Percentiles rank a stretch among this genome's conserved stretches.
Conservation (phyloP, 2,113 vertebrate species). For the Perognathus longimembris region DNA sequence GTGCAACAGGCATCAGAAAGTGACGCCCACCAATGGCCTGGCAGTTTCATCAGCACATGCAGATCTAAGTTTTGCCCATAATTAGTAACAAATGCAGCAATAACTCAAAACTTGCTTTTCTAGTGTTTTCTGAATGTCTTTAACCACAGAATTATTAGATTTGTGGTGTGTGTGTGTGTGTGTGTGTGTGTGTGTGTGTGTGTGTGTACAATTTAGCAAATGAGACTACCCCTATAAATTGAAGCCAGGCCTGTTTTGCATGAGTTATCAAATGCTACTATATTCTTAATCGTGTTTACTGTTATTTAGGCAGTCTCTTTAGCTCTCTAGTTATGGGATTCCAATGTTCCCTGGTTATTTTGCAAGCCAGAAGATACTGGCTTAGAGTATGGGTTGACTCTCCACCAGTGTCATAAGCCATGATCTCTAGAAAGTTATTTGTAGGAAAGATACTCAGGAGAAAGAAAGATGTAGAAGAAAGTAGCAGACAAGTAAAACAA, state of each 20-base stretch:
- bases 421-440: slow-evolving; percentile 57
- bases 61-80: slow-evolving; percentile 59
- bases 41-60: neutral
- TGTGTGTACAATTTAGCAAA: slow-evolving; percentile 63
- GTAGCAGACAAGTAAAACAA: neutral
- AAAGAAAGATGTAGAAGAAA: neutral
- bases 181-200: neutral
- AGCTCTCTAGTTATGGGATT: slow-evolving; percentile 28
- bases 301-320: slow-evolving; percentile 60
- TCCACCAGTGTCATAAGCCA: slow-evolving; percentile 17
- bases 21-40: neutral
- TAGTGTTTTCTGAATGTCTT: slow-evolving; percentile 73
- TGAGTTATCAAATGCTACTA: slow-evolving; percentile 51
- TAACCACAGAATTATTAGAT: slow-evolving; percentile 73
- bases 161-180: neutral
- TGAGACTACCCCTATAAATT: slow-evolving; percentile 78
- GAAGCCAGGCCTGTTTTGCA: slow-evolving; percentile 71
- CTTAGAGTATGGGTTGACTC: slow-evolving; percentile 16
- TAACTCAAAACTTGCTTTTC: slow-evolving; percentile 52
- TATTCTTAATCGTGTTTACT: slow-evolving; percentile 63
- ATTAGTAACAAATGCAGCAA: slow-evolving; percentile 71
- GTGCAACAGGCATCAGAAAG: neutral
- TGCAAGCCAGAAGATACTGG: slow-evolving; percentile 42
- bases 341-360: slow-evolving; percentile 53
- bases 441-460: neutral